Percentiles rank a stretch among this genome's conserved stretches.
phyloP scores from a whole-genome alignment of 2,888 invertebrate genomes.

The Drosophila subquinaria region DNA sequence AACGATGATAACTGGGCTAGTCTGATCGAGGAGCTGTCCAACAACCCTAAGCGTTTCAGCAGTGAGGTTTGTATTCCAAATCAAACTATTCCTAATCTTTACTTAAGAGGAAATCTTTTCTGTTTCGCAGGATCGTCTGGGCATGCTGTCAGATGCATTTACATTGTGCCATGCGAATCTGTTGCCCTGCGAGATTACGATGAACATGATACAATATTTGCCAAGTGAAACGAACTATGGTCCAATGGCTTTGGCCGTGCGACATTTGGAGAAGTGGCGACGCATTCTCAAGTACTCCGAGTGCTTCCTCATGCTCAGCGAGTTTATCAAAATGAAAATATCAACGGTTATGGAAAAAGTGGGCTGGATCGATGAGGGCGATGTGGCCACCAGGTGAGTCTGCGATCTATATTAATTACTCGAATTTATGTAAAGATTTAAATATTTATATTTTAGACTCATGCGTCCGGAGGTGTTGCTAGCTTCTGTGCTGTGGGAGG shows the following conservation, averaged over 20 bases:
- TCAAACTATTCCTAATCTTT: rapidly evolving
- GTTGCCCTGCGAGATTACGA: constrained; percentile 85
- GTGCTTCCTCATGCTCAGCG: constrained; percentile 85
- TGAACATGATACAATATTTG: constrained; percentile 85
- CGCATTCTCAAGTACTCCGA: constrained; percentile 86
- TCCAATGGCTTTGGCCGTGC: constrained; percentile 83
- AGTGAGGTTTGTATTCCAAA: constrained; percentile 74
- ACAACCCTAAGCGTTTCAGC: constrained; percentile 82
- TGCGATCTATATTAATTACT: rapidly evolving
- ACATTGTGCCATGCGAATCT: constrained; percentile 85
- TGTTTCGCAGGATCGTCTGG: constrained; percentile 83
- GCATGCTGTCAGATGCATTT: constrained; percentile 85
- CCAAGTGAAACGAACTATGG: constrained; percentile 85
- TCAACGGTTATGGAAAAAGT: constrained; percentile 83
- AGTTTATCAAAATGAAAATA: constrained; percentile 85
- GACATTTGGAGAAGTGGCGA: constrained; percentile 85
- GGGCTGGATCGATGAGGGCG: constrained; percentile 84
- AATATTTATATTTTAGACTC: constrained; percentile 62
- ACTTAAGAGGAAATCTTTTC: background rate
- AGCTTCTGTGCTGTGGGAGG: constrained; percentile 85
- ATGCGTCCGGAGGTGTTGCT: constrained; percentile 84
- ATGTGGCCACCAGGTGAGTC: constrained; percentile 82
- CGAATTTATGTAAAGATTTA: background rate
- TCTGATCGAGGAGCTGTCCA: constrained; percentile 82
- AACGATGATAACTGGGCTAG: constrained; percentile 85